Base-by-base conservation (phyloP, 1,140 invertebrate genomes). In the Riptortus pedestris region DNA sequence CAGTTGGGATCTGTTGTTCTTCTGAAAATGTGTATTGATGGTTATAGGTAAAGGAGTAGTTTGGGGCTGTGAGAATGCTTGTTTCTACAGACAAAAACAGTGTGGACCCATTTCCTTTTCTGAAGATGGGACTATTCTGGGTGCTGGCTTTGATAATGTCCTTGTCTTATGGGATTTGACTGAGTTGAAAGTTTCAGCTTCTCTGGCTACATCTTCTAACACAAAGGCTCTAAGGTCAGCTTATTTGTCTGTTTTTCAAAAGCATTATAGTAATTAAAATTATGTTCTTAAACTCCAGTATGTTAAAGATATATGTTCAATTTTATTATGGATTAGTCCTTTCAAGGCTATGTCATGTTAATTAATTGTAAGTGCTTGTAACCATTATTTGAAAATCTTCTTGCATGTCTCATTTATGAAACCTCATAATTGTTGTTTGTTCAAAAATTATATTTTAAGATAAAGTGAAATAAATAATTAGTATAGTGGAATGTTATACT, bases 101-200 rank as follows among this genome's bases (percentile, higher is more conserved):
- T 74, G 81, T 43, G 78, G 77, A 27, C 76, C 78, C 65, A 76
- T 83, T 0, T 78, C 76, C 51, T 91, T 90, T 72, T 85, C 87
- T 0, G 75, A 80, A 48, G 90, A 93, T 76, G 87, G 86, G 28
- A 90, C 88, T 1, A 70, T 90, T 18, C 69, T 92, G 20, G 86
- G 81, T 24, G 84, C 86, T 22, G 80, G 79, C 9, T 92, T 88
- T 77, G 80, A 76, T 26, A 77, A 79, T n/a, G 80, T 77, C 48
- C 70, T 90, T 26, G 90, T 87, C 4, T 71, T 89, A 24, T 91
- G 87, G 85, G 78, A 79, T 28, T 28, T 66, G 0, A 64, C 64
- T 26, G 59, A 60, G 12, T n/a, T 60, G 12, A 62, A 69, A 29
- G 33, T 71, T 16, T 69, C 70, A 63, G 66, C 66, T n/a, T 68